A percentile compares a stretch with the other conserved stretches of the same genome.
phyloP scores from a whole-genome alignment of 2,888 invertebrate species.

The Lasioglossum vierecki region DNA sequence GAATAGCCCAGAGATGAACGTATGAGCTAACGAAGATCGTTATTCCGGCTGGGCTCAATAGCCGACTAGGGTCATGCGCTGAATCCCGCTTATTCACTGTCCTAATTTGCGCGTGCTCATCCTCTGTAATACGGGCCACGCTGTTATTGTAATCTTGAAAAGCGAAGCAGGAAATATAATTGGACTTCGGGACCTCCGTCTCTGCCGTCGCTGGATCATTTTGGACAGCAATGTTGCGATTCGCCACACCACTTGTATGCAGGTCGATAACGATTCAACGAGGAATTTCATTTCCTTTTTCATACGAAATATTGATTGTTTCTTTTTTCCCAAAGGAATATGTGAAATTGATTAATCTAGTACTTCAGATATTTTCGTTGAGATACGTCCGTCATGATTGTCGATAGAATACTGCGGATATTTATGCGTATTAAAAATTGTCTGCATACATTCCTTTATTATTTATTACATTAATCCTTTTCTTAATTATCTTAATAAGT shows the following conservation, averaged over 20 bases:
- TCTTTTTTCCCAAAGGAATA: background rate
- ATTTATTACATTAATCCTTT: too few species aligned
- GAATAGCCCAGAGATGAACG: background rate
- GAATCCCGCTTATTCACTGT: background rate
- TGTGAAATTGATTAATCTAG: background rate
- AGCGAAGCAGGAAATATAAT: background rate
- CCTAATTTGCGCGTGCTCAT: slow-evolving; percentile 2
- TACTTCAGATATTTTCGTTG: background rate
- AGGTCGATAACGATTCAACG: background rate
- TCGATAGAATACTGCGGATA: too few species aligned
- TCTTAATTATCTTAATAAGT: too few species aligned
- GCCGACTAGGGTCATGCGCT: background rate
- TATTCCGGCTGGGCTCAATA: slow-evolving; percentile 7
- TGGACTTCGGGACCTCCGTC: background rate
- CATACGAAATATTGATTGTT: too few species aligned
- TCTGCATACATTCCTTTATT: too few species aligned
- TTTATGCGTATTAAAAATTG: too few species aligned
- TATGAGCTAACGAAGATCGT: slow-evolving; percentile 3
- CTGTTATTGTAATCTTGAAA: background rate
- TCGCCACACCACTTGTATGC: background rate
- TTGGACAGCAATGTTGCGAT: background rate
- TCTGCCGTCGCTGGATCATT: background rate
- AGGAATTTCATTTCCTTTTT: background rate
- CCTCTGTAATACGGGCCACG: background rate
- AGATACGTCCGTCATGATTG: background rate